These are phyloP conservation scores for Drosophila kambysellisi DNA, from an alignment of 2,888 invertebrate genomes.

Conservation along the genomic window DNA sequence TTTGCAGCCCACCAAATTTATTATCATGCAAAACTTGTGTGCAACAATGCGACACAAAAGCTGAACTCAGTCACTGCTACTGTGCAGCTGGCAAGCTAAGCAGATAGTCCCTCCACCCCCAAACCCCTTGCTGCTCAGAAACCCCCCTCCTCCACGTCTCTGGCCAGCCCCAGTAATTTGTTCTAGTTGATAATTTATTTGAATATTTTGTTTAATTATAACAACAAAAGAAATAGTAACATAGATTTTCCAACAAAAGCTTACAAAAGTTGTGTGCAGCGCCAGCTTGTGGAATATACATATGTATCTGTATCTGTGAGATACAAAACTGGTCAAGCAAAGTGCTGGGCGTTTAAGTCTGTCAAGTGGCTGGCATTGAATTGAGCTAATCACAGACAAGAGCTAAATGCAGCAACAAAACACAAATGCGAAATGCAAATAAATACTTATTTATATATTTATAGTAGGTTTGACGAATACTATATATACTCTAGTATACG, in stretches of 20 bases:
- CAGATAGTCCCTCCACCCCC: neutral
- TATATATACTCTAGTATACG: neutral
- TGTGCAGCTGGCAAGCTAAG: constrained; percentile 60
- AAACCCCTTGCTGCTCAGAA: neutral
- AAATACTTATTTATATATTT: neutral
- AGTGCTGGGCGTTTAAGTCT: constrained; percentile 39
- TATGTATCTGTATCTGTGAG: constrained; percentile 40
- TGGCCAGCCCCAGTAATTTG: constrained; percentile 42
- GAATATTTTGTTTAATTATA: constrained; percentile 71
- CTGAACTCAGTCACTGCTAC: constrained; percentile 49
- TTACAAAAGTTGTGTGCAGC: constrained; percentile 26
- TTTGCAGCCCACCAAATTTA: constrained; percentile 51
- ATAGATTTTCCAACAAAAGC: constrained; percentile 41
- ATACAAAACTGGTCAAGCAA: constrained; percentile 54
- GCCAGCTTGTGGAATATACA: neutral
- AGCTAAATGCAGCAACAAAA: constrained; percentile 9
- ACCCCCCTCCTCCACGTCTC: neutral
- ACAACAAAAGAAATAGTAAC: constrained; percentile 49
- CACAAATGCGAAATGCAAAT: constrained; percentile 13
- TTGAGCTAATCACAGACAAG: constrained; percentile 29
- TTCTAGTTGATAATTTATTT: constrained; percentile 77
- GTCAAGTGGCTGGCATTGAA: constrained; percentile 59
- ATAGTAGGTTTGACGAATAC: neutral
- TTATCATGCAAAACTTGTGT: constrained; percentile 75
- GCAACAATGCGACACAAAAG: constrained; percentile 72